A percentile compares a stretch with the other conserved stretches of the same genome.
Conservation (phyloP, 2,797 vertebrate species). For the Ptychadena robeensis region DNA sequence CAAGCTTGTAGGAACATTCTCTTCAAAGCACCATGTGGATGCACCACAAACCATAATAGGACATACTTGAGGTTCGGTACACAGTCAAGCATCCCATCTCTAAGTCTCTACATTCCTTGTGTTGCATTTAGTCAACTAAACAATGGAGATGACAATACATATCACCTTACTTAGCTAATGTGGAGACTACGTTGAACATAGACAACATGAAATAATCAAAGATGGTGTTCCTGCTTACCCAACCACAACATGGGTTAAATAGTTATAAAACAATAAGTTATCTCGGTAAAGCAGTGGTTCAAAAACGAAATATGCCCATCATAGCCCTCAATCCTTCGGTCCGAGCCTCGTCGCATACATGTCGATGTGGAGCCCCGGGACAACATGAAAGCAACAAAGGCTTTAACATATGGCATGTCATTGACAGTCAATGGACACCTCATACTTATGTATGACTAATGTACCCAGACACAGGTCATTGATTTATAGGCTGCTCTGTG, state of each 20-base stretch:
- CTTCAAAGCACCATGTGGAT: slow-evolving; percentile 40
- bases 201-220: neutral
- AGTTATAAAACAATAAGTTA: neutral
- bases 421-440: too few species aligned
- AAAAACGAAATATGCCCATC: too few species aligned
- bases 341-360: too few species aligned
- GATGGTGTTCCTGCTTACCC: neutral
- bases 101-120: slow-evolving; percentile 47
- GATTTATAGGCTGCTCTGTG: too few species aligned
- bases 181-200: slow-evolving; percentile 14
- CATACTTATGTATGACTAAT: too few species aligned
- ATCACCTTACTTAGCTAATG: slow-evolving; percentile 18
- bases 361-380: too few species aligned
- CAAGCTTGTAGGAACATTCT: slow-evolving; percentile 46
- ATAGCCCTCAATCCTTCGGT: too few species aligned
- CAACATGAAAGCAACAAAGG: too few species aligned
- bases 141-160: slow-evolving; percentile 37
- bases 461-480: too few species aligned
- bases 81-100: slow-evolving; percentile 27
- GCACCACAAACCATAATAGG: slow-evolving; percentile 58
- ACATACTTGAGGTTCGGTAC: slow-evolving; percentile 44
- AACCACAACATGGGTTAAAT: neutral
- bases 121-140: slow-evolving; percentile 46
- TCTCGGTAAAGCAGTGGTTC: neutral
- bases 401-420: too few species aligned